A percentile compares a stretch with the other conserved stretches of the same genome.
Evolutionary conservation across 2,888 invertebrate genomes (phyloP).

Genomic region (Romanomermis culicivorax): DNA sequence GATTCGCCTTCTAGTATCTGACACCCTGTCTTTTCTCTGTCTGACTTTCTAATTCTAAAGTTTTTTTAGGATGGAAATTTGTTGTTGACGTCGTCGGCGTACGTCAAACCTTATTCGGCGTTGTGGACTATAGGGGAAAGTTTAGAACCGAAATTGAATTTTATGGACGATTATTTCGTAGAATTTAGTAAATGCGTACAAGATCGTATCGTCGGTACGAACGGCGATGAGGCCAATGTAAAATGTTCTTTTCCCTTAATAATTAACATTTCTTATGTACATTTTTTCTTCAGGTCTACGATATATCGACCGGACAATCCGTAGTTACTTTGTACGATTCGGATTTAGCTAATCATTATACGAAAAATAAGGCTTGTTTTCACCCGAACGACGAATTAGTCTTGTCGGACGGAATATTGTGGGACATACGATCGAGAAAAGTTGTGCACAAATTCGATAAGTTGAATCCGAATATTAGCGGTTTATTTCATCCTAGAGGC

Average conservation of each 20-base stretch:
- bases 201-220: constrained; percentile 70
- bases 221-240: constrained; percentile 54
- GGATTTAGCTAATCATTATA: constrained; percentile 69
- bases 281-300: constrained; percentile 48
- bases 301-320: constrained; percentile 54
- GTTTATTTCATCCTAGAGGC: constrained; percentile 86
- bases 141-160: constrained; percentile 42
- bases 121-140: constrained; percentile 42
- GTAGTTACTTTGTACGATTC: constrained; percentile 50
- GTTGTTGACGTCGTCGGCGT: constrained; percentile 61
- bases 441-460: constrained; percentile 93
- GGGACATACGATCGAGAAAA: constrained; percentile 63
- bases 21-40: no score
- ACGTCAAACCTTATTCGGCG: constrained; percentile 59
- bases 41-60: no score
- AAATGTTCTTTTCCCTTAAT: constrained; percentile 22
- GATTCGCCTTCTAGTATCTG: no score
- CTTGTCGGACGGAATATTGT: constrained; percentile 81
- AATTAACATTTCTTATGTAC: background rate
- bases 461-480: constrained; percentile 75
- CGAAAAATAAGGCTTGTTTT: constrained; percentile 76
- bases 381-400: constrained; percentile 78
- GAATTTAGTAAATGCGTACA: constrained; percentile 65
- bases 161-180: constrained; percentile 65
- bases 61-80: constrained; percentile 48